Evolutionary conservation across 2,888 invertebrate genomes (phyloP).

Genomic region (Miltochrista miniata): DNA sequence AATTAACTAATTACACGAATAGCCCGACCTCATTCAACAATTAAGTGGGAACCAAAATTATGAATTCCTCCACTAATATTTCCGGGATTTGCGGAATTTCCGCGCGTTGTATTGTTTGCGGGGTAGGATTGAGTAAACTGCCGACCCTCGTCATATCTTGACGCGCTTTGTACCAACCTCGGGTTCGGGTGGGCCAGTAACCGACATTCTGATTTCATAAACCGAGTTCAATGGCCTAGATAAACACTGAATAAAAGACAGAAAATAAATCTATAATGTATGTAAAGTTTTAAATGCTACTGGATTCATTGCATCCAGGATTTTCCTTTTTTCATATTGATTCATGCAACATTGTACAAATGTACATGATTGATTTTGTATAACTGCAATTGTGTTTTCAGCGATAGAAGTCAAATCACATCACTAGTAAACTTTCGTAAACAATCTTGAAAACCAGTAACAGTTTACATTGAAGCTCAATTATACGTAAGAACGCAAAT

Average conservation of each 20-base stretch:
- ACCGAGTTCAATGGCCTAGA: conserved; percentile 2
- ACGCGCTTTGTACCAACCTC: conserved; percentile 23
- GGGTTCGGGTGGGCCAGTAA: conserved; percentile 18
- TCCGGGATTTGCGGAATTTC: conserved; percentile 34
- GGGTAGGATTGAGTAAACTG: conserved; percentile 26
- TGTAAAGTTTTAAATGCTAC: too few species aligned
- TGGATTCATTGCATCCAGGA: too few species aligned
- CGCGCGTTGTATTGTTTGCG: conserved; percentile 35
- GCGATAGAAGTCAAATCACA: too few species aligned
- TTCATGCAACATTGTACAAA: too few species aligned
- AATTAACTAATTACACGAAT: conserved; percentile 3
- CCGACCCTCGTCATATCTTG: conserved; percentile 45
- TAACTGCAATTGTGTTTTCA: too few species aligned
- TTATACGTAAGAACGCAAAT: too few species aligned
- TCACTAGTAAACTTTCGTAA: background rate
- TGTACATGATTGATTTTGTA: too few species aligned
- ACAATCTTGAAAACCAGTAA: background rate
- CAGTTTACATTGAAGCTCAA: background rate
- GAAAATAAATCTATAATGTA: too few species aligned
- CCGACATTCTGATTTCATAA: conserved; percentile 5
- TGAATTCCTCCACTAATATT: conserved; percentile 34
- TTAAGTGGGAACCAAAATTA: conserved; percentile 25
- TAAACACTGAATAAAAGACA: background rate
- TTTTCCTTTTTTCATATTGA: too few species aligned
- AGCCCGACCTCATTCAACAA: conserved; percentile 9